Conservation (phyloP, 2,888 invertebrate genomes). For the Pilophorus perplexus region DNA sequence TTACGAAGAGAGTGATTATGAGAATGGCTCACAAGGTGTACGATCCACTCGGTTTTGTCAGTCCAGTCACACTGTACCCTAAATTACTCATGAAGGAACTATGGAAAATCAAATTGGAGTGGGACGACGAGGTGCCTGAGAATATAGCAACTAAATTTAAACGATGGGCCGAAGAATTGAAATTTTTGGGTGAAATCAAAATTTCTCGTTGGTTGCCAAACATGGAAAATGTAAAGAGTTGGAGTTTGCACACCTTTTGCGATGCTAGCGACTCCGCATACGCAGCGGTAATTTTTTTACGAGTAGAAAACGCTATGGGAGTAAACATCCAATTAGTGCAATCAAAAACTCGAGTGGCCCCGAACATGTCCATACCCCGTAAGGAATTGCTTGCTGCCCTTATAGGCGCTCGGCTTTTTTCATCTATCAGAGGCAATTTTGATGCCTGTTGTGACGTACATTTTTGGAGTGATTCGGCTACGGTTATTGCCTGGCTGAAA, state of each 20-base stretch:
- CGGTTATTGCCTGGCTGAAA: constrained; percentile 45
- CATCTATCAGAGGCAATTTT: background rate
- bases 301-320: constrained; percentile 23
- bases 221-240: background rate
- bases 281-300: constrained; percentile 36
- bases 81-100: constrained; percentile 46
- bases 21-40: constrained; percentile 43
- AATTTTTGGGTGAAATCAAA: constrained; percentile 43
- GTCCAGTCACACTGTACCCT: constrained; percentile 43
- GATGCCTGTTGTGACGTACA: background rate
- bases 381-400: constrained; percentile 47
- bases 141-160: background rate
- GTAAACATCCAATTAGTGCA: constrained; percentile 35
- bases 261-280: constrained; percentile 32
- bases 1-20: constrained; percentile 2
- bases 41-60: constrained; percentile 48
- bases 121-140: constrained; percentile 17
- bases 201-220: constrained; percentile 39
- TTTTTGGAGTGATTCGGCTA: constrained; percentile 18
- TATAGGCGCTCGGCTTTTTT: constrained; percentile 39
- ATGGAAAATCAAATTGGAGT: background rate
- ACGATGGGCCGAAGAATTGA: constrained; percentile 45
- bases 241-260: constrained; percentile 19
- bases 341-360: constrained; percentile 47
- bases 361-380: constrained; percentile 44